These are phyloP conservation scores for Pollenia labialis DNA, from an alignment of 2,888 invertebrate species.

Conservation along the genomic window DNA sequence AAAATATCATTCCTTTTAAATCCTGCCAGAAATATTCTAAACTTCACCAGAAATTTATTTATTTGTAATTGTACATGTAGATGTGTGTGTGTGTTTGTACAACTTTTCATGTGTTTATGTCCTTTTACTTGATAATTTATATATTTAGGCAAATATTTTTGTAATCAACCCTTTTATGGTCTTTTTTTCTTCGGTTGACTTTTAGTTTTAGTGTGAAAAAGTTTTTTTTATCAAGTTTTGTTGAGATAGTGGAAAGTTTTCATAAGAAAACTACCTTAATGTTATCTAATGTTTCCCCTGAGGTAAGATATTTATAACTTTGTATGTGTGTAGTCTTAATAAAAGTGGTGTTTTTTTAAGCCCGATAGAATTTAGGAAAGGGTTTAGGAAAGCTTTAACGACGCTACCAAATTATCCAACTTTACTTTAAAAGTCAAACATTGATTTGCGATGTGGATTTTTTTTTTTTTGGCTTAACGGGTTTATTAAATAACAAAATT, in stretches of 20 bases:
- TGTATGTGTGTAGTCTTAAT: not conserved
- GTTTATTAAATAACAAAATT: too few relatives aligned
- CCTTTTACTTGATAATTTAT: slow-evolving; percentile 66
- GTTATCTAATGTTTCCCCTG: slow-evolving; percentile 69
- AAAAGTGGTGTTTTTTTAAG: too few relatives aligned
- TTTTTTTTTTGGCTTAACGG: too few relatives aligned
- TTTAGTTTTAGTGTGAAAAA: slow-evolving; percentile 60
- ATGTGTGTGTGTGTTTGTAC: not conserved
- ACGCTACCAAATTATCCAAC: too few relatives aligned
- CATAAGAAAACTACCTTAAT: slow-evolving; percentile 70
- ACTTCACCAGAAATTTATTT: not conserved
- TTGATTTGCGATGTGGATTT: too few relatives aligned
- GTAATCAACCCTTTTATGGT: slow-evolving; percentile 65
- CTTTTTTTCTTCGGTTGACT: slow-evolving; percentile 24
- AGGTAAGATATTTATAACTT: slow-evolving; percentile 69
- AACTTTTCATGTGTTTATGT: slow-evolving; percentile 30
- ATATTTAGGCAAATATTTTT: slow-evolving; percentile 64
- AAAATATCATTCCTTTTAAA: not conserved
- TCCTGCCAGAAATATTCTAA: not conserved
- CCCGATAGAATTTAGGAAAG: too few relatives aligned
- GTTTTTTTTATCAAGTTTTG: slow-evolving; percentile 66
- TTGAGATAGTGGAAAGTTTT: slow-evolving; percentile 56
- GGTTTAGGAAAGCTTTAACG: not conserved
- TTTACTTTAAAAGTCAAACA: too few relatives aligned
- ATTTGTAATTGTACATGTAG: not conserved